A percentile compares a stretch with the other conserved stretches of the same genome.
These are phyloP conservation scores for Eutrigla gurnardus DNA, from an alignment of 2,797 vertebrate species.

Conservation along the genomic window DNA sequence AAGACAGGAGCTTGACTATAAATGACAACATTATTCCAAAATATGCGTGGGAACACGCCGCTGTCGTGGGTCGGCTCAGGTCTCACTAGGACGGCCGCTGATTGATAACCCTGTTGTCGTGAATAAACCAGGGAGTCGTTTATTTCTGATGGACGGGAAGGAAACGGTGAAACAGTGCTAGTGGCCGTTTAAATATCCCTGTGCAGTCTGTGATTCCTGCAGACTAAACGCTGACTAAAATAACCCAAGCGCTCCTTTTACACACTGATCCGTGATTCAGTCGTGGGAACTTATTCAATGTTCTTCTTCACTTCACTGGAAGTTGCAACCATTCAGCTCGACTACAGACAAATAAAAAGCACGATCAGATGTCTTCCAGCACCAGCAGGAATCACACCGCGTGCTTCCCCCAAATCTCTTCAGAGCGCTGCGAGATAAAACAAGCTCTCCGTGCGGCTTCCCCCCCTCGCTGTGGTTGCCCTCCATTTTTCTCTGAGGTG, in stretches of 20 bases:
- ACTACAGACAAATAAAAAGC: not conserved
- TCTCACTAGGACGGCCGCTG: not conserved
- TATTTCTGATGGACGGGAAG: constrained; percentile 6
- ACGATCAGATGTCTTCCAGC: constrained; percentile 13
- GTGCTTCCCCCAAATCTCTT: not conserved
- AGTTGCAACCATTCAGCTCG: constrained; percentile 2
- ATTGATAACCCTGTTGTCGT: constrained; percentile 5
- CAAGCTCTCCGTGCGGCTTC: not conserved
- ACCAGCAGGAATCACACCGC: constrained; percentile 17
- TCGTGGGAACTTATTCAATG: not conserved
- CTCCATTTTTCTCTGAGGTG: constrained; percentile 6
- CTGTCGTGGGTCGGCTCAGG: not conserved
- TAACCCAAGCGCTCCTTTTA: not conserved
- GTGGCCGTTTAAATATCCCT: constrained; percentile 3
- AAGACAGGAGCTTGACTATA: not conserved
- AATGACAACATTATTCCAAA: not conserved
- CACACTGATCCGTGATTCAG: not conserved
- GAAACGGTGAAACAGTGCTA: not conserved
- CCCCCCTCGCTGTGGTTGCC: constrained; percentile 3
- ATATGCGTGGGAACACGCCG: not conserved
- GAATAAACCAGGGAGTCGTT: not conserved
- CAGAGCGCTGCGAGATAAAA: constrained; percentile 5
- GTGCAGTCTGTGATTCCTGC: not conserved
- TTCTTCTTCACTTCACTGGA: not conserved
- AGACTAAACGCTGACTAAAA: constrained; percentile 22